Percentiles rank a stretch among this genome's conserved stretches.
Conservation (phyloP, 2,113 vertebrate genomes). For the Clarias gariepinus region DNA sequence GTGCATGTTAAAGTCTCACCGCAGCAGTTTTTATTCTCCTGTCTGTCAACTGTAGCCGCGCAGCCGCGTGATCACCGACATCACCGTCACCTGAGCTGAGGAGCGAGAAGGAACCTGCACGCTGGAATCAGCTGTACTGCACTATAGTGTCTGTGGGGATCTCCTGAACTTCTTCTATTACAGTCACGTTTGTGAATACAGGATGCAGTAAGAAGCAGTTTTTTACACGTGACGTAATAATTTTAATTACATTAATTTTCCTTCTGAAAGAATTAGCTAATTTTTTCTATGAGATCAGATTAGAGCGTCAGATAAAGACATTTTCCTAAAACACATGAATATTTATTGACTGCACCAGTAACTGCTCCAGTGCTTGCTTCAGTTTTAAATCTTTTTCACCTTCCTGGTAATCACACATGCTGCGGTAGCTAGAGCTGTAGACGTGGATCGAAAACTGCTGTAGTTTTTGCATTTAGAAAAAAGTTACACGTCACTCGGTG, state of each 20-base stretch:
- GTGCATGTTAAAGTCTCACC: neutral
- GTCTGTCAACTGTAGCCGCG: neutral
- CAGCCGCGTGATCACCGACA: neutral
- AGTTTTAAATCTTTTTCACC: neutral
- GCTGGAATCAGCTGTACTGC: neutral
- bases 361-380: neutral
- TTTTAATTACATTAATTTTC: neutral
- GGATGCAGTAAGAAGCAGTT: neutral
- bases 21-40: neutral
- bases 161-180: neutral
- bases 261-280: neutral
- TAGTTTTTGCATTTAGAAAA: neutral
- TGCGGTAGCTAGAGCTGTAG: neutral
- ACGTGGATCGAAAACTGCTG: neutral
- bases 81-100: neutral
- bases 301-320: neutral
- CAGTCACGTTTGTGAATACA: neutral
- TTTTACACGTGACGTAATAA: neutral
- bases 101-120: neutral
- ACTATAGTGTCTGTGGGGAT: too few relatives aligned
- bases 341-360: neutral
- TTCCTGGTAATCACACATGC: neutral
- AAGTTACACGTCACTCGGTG: slow-evolving; percentile 86
- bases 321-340: neutral
- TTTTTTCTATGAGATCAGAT: neutral